phyloP scores from a whole-genome alignment of 2,797 vertebrate species.

The Corythornis leucogaster region DNA sequence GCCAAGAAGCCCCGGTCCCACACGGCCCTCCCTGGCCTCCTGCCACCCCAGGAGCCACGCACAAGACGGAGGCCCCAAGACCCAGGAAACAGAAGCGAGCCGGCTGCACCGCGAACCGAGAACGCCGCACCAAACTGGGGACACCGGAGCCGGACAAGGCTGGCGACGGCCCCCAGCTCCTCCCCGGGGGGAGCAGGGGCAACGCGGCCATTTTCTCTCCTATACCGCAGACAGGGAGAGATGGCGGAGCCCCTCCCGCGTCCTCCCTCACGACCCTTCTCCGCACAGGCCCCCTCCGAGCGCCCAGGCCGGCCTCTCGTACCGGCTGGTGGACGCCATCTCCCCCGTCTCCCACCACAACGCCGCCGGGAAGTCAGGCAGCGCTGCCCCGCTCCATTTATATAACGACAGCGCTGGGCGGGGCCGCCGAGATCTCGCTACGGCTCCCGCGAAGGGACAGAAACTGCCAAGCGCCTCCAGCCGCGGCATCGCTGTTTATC shows the following conservation, averaged over 20 bases:
- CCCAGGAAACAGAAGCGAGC: background rate
- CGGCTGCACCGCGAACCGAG: background rate
- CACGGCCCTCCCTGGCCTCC: background rate
- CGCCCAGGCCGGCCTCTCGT: background rate
- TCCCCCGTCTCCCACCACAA: background rate
- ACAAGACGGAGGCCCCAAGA: background rate
- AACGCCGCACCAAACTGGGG: background rate
- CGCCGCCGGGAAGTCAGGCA: background rate
- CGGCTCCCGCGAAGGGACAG: background rate
- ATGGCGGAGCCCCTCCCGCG: background rate
- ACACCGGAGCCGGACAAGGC: background rate
- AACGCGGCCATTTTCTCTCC: background rate
- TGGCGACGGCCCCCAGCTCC: background rate
- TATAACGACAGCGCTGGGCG: background rate
- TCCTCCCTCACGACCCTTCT: background rate
- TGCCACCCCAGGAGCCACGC: no score
- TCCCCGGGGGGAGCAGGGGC: background rate
- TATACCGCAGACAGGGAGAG: background rate
- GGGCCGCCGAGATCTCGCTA: background rate
- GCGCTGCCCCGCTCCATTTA: rapidly evolving
- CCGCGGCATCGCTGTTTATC: rapidly evolving
- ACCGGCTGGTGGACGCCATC: slow-evolving; percentile 78
- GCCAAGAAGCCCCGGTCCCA: background rate
- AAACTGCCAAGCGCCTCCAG: no score
- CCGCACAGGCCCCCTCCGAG: background rate